phyloP scores from a whole-genome alignment of 2,888 invertebrate species.

The Noctua comes region DNA sequence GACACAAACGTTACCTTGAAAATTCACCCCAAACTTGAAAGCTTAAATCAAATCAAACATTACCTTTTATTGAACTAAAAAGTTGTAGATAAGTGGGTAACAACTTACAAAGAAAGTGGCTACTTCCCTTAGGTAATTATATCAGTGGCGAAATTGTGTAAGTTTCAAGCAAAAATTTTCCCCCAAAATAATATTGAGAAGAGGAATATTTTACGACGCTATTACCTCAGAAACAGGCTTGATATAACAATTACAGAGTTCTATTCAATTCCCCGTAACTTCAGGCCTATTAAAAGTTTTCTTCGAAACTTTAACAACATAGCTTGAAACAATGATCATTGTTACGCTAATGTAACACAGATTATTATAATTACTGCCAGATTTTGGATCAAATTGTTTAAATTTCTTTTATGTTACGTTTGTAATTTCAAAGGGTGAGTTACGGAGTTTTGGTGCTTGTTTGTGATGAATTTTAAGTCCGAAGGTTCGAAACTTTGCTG shows the following conservation, averaged over 20 bases:
- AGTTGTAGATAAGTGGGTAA: conserved; percentile 61
- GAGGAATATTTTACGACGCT: conserved; percentile 75
- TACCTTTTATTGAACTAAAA: conserved; percentile 65
- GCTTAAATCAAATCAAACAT: conserved; percentile 59
- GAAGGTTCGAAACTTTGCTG: neutral
- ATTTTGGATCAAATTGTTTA: conserved; percentile 67
- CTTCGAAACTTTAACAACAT: conserved; percentile 78
- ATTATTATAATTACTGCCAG: conserved; percentile 79
- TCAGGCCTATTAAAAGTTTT: conserved; percentile 86
- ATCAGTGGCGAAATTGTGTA: conserved; percentile 73
- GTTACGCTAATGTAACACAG: conserved; percentile 77
- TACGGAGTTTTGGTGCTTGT: conserved; percentile 16
- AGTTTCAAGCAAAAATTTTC: conserved; percentile 75
- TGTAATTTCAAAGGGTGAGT: conserved; percentile 22
- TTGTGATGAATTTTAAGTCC: neutral
- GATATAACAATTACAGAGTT: conserved; percentile 78
- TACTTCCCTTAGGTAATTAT: conserved; percentile 67
- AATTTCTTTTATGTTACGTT: conserved; percentile 55
- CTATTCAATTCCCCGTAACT: conserved; percentile 81
- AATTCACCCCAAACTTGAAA: conserved; percentile 32
- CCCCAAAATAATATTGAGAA: conserved; percentile 74
- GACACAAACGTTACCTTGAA: conserved; percentile 3
- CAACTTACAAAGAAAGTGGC: conserved; percentile 64
- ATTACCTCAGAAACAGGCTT: conserved; percentile 73
- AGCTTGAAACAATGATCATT: conserved; percentile 81